Percentiles rank a stretch among this genome's conserved stretches.
Evolutionary conservation across 1,140 invertebrate genomes (phyloP).

Genomic region (Pseudachorutes palmiensis): DNA sequence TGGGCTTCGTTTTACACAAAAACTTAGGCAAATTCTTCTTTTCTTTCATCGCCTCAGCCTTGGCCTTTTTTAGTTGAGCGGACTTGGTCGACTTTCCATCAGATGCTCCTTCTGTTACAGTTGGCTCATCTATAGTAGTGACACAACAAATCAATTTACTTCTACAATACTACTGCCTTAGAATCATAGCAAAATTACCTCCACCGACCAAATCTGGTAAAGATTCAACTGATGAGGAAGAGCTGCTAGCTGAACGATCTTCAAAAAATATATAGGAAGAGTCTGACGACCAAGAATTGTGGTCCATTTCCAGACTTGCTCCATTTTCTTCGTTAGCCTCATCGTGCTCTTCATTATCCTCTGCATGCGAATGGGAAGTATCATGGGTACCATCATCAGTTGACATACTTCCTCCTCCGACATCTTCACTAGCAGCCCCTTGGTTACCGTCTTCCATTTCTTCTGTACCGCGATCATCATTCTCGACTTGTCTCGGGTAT

Average conservation of each 20-base stretch:
- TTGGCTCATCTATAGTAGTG: not conserved
- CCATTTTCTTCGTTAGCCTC: not conserved
- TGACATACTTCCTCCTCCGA: not conserved
- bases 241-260: not conserved
- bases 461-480: not conserved
- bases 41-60: slow-evolving; percentile 15
- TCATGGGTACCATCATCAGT: too few relatives aligned
- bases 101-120: not conserved
- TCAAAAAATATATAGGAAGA: not conserved
- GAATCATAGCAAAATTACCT: not conserved
- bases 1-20: slow-evolving; percentile 32
- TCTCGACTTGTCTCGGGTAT: not conserved
- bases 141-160: not conserved
- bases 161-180: not conserved
- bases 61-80: not conserved
- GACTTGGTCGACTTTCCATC: not conserved
- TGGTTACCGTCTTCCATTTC: not conserved
- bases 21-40: slow-evolving; percentile 25
- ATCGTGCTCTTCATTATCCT: too few relatives aligned
- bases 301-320: not conserved
- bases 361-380: too few relatives aligned
- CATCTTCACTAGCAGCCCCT: not conserved
- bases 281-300: not conserved
- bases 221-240: not conserved
- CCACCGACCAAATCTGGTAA: not conserved